These are phyloP conservation scores for Actinemys pallida DNA, from an alignment of 2,113 vertebrate species.

Conservation along the genomic window DNA sequence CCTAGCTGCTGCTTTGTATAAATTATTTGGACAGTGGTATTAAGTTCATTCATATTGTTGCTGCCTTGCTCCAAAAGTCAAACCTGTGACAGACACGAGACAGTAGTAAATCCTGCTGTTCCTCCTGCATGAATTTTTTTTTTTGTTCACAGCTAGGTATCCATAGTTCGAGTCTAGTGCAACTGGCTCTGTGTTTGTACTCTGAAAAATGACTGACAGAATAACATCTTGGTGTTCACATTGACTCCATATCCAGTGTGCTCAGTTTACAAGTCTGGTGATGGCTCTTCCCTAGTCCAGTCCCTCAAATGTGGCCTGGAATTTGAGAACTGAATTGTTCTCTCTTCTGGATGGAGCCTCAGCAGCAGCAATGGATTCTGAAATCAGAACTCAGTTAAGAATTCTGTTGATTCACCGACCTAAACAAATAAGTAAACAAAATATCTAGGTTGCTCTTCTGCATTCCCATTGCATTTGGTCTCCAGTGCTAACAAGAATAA, in stretches of 20 bases:
- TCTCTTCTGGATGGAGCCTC: background rate
- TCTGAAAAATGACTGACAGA: background rate
- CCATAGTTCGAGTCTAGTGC: fast-evolving
- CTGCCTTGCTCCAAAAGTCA: background rate
- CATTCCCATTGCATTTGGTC: background rate
- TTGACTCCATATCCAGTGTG: background rate
- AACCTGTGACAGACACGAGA: background rate
- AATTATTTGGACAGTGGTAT: background rate
- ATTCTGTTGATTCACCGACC: background rate
- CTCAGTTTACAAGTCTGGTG: background rate
- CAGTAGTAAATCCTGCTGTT: background rate
- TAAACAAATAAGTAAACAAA: background rate
- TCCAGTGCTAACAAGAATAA: background rate
- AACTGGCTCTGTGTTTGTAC: background rate
- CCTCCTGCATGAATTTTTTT: background rate
- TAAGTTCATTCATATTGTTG: background rate
- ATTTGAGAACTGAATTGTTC: background rate
- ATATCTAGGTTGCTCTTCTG: background rate
- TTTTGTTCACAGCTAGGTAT: background rate
- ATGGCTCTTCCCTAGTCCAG: background rate
- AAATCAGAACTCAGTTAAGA: background rate
- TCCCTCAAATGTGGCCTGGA: background rate
- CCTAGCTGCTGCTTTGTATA: constrained; percentile 40
- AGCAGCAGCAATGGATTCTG: background rate
- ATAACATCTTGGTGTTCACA: background rate